Evolutionary conservation across 2,888 invertebrate genomes (phyloP), one percentile per base, ranked within the genome.

Genomic region (Petrophora chlorosata): DNA sequence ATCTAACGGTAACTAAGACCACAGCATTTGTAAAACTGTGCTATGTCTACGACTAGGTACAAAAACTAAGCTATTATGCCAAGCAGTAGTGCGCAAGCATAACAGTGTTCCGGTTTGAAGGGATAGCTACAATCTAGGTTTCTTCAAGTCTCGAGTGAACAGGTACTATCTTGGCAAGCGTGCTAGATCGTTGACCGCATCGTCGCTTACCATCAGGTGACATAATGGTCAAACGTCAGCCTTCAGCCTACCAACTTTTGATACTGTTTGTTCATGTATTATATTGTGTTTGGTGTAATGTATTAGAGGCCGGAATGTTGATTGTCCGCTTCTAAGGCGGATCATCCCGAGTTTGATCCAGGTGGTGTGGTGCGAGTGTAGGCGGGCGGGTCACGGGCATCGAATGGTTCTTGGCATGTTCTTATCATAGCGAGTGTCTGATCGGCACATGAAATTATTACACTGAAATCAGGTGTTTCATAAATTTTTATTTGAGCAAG

Each of bases 281-380:
- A 23, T 33, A 12, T 1, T 5, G 4, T 35, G 3, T 15, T 14
- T 10, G 7, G n/a, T 23, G 23, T 35, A 35, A 35, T 35, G 35
- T 35, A 35, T 35, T 23, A 35, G 9, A 17, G 12, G 19, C 10
- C 8, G 35, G 22, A 35, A 23, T 35, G 23, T 35, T 35, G 35
- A 35, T 35, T 23, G 35, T 35, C 22, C 14, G n/a, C 19, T 14
- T 5, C 33, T 12, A 4, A 19, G 8, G 8, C n/a, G 23, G 22
- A 35, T 35, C 14, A 35, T 34, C 32, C 14, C 9, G n/a, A 22
- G 23, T 35, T 22, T 23, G 23, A 23, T 35, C 23, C 34, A 22
- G 19, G 3, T 14, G 9, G 14, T 33, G n/a, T 10, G 13, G 5
- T 5, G 8, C 14, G 15, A 23, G 5, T 23, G 5, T 2, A 5